Percentiles rank a stretch among this genome's conserved stretches.
Evolutionary conservation across 2,113 vertebrate genomes (phyloP).

Genomic region (Sigmodon hispidus): DNA sequence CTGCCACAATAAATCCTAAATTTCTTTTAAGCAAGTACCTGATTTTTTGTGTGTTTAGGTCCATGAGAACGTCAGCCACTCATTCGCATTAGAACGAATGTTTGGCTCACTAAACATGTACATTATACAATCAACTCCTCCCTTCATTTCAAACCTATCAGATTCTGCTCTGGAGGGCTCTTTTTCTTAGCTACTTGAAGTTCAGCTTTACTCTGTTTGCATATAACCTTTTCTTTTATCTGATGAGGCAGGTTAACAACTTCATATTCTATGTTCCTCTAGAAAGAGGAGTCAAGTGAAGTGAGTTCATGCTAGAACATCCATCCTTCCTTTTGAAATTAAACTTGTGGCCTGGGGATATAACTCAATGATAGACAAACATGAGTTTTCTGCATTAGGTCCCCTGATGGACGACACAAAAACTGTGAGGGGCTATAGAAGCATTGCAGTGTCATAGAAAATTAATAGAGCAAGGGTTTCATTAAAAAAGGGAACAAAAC

Average conservation of each 20-base stretch:
- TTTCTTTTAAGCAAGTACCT: slow-evolving; percentile 10
- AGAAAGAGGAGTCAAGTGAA: not conserved
- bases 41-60: not conserved
- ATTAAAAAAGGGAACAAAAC: slow-evolving; percentile 23
- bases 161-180: not conserved
- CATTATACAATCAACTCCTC: not conserved
- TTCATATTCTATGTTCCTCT: not conserved
- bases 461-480: not conserved
- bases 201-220: not conserved
- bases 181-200: not conserved
- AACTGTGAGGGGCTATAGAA: not conserved
- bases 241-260: not conserved
- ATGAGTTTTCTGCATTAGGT: not conserved
- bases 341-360: not conserved
- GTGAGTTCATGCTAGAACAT: not conserved
- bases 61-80: not conserved
- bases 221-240: not conserved
- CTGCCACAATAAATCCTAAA: slow-evolving; percentile 7
- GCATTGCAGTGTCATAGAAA: not conserved
- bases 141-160: not conserved
- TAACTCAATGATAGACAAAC: not conserved
- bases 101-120: not conserved
- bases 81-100: not conserved
- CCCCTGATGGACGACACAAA: not conserved
- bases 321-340: slow-evolving; percentile 13